Conservation (phyloP, 2,888 invertebrate genomes). For the Sepioteuthis lessoniana region DNA sequence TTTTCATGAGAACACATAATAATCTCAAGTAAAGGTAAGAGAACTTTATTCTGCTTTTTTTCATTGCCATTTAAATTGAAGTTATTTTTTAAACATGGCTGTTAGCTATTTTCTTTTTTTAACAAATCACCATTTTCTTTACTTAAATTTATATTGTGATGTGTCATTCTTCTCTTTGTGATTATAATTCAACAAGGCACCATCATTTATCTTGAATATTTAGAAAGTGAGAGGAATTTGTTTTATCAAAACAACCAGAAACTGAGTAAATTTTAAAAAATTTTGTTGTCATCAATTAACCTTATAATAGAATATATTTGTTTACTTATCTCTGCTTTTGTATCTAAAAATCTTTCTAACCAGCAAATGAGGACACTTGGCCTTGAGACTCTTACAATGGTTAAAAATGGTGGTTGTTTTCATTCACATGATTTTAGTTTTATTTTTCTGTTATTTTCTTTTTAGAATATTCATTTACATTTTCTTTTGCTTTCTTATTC, state of each 20-base stretch:
- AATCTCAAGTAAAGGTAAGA: neutral
- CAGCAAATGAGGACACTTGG: too few relatives aligned
- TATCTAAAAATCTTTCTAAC: too few relatives aligned
- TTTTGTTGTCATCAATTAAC: neutral
- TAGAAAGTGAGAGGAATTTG: neutral
- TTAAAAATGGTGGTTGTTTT: too few relatives aligned
- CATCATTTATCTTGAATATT: neutral
- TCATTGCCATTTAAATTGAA: neutral
- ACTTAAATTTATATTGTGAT: neutral
- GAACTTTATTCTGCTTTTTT: neutral
- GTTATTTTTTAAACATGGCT: neutral
- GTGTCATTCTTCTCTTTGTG: neutral
- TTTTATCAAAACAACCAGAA: neutral
- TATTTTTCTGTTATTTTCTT: too few relatives aligned
- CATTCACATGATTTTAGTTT: too few relatives aligned
- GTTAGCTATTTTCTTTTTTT: neutral
- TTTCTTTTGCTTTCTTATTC: too few relatives aligned
- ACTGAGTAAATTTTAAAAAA: neutral
- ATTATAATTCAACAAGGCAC: neutral
- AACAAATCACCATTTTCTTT: neutral
- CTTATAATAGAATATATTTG: neutral
- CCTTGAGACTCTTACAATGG: too few relatives aligned
- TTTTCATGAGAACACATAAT: neutral
- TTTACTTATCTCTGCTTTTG: too few relatives aligned
- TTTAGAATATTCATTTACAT: too few relatives aligned